Conservation (phyloP, 1,140 invertebrate species). For the Thaumetopoea pityocampa region DNA sequence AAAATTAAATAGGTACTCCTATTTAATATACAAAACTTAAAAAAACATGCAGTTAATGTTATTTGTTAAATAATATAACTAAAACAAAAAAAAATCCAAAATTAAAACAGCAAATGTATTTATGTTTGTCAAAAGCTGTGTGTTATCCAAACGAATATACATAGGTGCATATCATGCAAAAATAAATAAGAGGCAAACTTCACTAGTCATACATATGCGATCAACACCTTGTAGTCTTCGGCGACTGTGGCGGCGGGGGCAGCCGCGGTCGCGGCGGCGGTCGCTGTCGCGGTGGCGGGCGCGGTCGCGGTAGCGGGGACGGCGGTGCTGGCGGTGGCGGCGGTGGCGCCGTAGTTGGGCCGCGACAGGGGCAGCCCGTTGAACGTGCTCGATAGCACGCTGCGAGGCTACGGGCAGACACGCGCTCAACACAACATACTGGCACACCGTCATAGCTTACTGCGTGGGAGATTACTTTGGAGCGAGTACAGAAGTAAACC, state of each 20-base stretch:
- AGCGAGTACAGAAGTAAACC: no score
- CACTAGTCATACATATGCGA: conserved; percentile 10
- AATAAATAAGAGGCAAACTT: conserved; percentile 42
- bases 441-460: no score
- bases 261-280: conserved; percentile 51
- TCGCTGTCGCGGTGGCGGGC: no score
- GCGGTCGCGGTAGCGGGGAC: conserved; percentile 12
- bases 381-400: conserved; percentile 51
- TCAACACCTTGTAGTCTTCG: conserved; percentile 50
- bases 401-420: conserved; percentile 45
- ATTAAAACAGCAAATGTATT: no score
- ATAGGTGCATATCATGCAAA: conserved; percentile 12
- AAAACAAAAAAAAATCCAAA: no score
- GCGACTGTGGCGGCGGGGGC: conserved; percentile 26
- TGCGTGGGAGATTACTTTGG: no score
- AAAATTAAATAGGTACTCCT: no score
- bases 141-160: conserved; percentile 4
- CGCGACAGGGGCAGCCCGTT: conserved; percentile 58
- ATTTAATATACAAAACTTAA: no score
- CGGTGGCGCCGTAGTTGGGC: conserved; percentile 44
- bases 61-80: no score
- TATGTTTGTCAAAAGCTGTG: no score
- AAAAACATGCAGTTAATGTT: no score
- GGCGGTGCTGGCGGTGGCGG: conserved; percentile 10
- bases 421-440: not conserved